phyloP scores from a whole-genome alignment of 2,888 invertebrate species.

The Timema podura region DNA sequence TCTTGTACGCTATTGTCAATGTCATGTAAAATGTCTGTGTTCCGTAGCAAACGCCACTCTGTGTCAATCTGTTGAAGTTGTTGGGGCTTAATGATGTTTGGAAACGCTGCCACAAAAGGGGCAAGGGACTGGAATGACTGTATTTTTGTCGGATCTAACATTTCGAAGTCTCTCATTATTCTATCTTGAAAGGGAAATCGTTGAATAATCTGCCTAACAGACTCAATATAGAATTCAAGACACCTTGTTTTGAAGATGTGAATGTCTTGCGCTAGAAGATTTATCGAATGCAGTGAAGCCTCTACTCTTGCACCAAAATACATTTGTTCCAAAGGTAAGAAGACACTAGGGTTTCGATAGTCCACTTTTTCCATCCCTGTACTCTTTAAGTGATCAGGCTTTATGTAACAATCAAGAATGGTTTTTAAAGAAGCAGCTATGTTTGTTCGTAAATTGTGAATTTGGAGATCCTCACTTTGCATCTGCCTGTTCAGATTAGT shows the following conservation, averaged over 20 bases:
- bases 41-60: background rate
- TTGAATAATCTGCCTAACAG: background rate
- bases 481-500: constrained; percentile 4
- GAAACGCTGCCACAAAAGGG: background rate
- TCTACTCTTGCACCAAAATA: background rate
- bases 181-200: background rate
- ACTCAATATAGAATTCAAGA: constrained; percentile 14
- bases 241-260: constrained; percentile 8
- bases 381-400: background rate
- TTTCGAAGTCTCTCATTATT: background rate
- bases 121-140: background rate
- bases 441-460: background rate
- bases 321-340: background rate
- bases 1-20: background rate
- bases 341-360: background rate
- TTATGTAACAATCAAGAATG: background rate
- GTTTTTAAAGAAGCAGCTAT: background rate
- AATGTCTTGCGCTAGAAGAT: background rate
- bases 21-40: background rate
- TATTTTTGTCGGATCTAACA: background rate
- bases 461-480: constrained; percentile 1
- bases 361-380: background rate
- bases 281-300: background rate
- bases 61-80: constrained; percentile 4
- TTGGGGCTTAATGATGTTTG: background rate